Base-by-base conservation (phyloP, 2,113 vertebrate species). In the Burhinus oedicnemus region DNA sequence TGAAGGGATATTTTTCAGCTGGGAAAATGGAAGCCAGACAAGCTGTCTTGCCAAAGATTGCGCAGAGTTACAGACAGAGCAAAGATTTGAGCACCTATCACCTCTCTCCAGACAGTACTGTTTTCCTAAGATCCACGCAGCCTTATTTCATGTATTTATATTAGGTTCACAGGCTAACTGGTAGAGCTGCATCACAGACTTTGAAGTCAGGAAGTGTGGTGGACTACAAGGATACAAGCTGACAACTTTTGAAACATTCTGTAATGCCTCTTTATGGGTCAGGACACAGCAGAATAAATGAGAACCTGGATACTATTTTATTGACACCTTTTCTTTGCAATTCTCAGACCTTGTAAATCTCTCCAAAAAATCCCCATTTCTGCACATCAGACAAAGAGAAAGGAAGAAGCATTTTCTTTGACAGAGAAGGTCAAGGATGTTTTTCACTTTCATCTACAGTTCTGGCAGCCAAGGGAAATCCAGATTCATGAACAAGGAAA, bases 191-290 rank as follows among this genome's bases (percentile, higher is more conserved):
- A 47, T 29, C 66, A 20, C 66, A 78, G 92, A 30, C 92, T 96
- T 92, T 96, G 81, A 89, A 90, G 83, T 94, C 93, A 86, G 93
- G 90, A 96, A 96, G 87, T 34, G 62, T 81, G 42, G 57, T 90
- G 96, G 90, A 83, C 89, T 95, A 69, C 64, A 93, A 95, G 64
- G 74, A 87, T 94, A 54, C 66, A 79, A 91, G 29, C 44, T 92
- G 95, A 94, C 87, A 96, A 96, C 74, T 93, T 79, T 34, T 91
- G 89, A 96, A 95, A 93, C 66, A 65, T 87, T 95, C 62, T 92
- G 30, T 75, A 92, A 78, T 6, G 27, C 55, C 77, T 70, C 54
- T 94, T 91, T 86, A 88, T 74, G 91, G 92, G 93, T 97, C 93
- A 97, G 66, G 85, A 80, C 62, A 66, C 36, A 66, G 80, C 19